Evolutionary conservation across 1,140 invertebrate species (phyloP), one percentile per base, ranked within the genome.

Genomic region (Oryctes rhinoceros): DNA sequence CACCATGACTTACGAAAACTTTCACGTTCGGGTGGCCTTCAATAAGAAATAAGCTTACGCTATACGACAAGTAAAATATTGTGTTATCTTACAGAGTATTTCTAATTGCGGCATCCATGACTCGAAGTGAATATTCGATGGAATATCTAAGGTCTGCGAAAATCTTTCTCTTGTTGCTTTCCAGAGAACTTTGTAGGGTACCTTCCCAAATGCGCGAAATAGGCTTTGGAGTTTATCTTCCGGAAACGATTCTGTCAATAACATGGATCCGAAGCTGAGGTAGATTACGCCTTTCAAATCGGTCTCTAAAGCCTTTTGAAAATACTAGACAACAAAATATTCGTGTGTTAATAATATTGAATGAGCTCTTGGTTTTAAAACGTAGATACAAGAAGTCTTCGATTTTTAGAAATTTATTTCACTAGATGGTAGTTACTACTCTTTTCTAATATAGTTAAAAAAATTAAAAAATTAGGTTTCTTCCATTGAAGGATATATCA

Each of bases 71-170:
- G 37, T 77, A 20, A 71, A 71, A 71, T 39, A 18, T 18, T 84
- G 85, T 13, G 35, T 35, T 30, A 35, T 35, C 18, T 89, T 85
- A 92, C 92, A 89, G 80, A 94, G 85, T 80, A 94, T 88, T 83
- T 93, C 93, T 79, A 91, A 91, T 83, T 95, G 94, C 0, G 93
- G 93, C 9, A 94, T 85, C 94, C 94, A 95, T 35, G 53, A 88
- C 76, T 89, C 84, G n/a, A 53, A 78, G 62, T 79, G 78, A 44
- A 78, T 59, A 24, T 78, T 78, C 15, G 47, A 30, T 37, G 62
- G 78, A 24, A 65, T 37, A 20, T 81, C 84, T 4, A 89, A 87
- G 0, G 83, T 85, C 49, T 89, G 88, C 39, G 89, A 74, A 59
- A 89, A 88, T 47, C 82, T 80, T 44, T 88, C 89, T 65, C 87